Base-by-base conservation (phyloP, 2,888 invertebrate species). In the Campoplex capitator region DNA sequence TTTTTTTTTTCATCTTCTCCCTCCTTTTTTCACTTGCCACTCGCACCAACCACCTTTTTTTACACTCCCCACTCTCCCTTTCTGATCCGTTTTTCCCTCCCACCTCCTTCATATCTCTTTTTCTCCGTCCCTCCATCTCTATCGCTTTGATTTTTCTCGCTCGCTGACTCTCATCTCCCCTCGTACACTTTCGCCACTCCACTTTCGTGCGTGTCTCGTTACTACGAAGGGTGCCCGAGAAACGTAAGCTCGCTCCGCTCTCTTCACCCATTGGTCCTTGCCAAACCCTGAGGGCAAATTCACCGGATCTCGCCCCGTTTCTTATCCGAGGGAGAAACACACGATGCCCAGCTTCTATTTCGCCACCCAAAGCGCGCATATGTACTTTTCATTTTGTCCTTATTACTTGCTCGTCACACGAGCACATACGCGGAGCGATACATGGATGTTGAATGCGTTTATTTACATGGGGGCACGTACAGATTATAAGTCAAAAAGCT, bases 221-320 rank as follows among this genome's bases (percentile, higher is more conserved):
- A 84, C 87, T 85, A 70, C 82, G 78, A 88, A 83, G 85, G 84
- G 78, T 83, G 81, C 77, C 81, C 48, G 48, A 79, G 85, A 51
- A 79, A 51, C 84, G 85, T 77, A 77, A 80, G 81, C 73, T 74
- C 85, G 74, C 67, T 58, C 13, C 62, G 11, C 70, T 70, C 77
- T 23, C 77, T 70, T 70, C 79, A 23, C 65, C 86, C 45, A 87
- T 87, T 87, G 84, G 87, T 67, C 76, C 65, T 51, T 68, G 32
- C 67, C 51, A 76, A 76, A 71, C 80, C 82, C 79, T 56, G 74
- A 42, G 82, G 74, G 78, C 81, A 84, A 87, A 82, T 84, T 84
- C 87, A 82, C 28, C 45, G n/a, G 45, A 71, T 67, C 56, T 77
- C 62, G 68, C 58, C 76, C 68, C 56, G 6, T 75, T 62, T 9